Conservation (phyloP, 2,888 invertebrate species). For the Saturnia pavonia region DNA sequence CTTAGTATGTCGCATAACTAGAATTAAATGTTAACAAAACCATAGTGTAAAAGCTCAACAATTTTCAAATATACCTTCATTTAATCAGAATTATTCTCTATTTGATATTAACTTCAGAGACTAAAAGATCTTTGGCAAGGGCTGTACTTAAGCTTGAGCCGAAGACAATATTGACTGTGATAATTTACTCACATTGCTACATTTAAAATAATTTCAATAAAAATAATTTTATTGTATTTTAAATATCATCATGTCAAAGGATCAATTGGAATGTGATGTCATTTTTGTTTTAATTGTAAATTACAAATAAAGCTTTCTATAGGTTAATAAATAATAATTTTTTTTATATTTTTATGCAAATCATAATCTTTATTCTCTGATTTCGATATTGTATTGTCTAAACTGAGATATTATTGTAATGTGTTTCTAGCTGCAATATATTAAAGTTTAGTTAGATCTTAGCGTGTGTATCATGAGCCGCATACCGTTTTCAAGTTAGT, state of each 20-base stretch:
- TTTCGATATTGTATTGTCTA: neutral
- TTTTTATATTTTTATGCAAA: no score
- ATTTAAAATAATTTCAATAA: neutral
- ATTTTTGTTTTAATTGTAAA: neutral
- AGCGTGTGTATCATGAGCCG: neutral
- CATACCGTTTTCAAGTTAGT: constrained; percentile 77
- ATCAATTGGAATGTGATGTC: neutral
- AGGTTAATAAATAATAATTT: neutral
- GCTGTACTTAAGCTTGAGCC: neutral
- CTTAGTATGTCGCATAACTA: no score
- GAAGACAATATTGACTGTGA: no score
- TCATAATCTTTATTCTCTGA: neutral
- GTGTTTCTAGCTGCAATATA: no score
- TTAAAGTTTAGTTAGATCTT: neutral
- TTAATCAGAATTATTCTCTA: neutral
- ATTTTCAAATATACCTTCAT: neutral
- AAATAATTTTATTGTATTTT: neutral
- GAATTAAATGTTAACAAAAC: no score
- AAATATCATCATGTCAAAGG: neutral
- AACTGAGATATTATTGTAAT: no score
- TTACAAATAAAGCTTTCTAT: neutral
- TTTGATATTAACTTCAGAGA: neutral
- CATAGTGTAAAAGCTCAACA: neutral
- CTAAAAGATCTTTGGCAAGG: neutral
- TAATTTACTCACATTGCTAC: neutral